Evolutionary conservation across 2,113 vertebrate species (phyloP), one percentile per base, ranked within the genome.

Genomic region (Sturnus vulgaris): DNA sequence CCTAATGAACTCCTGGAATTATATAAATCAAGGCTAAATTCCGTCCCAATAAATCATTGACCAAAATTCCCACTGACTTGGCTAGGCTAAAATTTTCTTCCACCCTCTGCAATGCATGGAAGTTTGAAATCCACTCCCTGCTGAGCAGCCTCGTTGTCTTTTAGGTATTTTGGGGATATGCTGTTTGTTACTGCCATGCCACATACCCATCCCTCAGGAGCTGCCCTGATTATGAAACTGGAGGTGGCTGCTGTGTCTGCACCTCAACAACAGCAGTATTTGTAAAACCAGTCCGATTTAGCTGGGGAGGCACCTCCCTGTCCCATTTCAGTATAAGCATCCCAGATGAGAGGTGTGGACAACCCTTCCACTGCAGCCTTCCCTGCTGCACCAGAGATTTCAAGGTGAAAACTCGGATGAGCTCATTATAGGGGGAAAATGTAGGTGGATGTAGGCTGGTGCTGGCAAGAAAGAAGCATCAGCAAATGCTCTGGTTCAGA

Each of bases 381-480:
- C 46, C 59, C 68, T 56, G 91, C 63, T 70, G 66, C 72, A 30
- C 37, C 2, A 0, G 56, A 31, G 52, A 39, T 47, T 64, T 71
- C 81, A 83, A 86, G 71, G 84, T 65, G 92, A 93, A 81, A 83
- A 27, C 17, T 12, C 3, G 0, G 39, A 33, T 2, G 21, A 70
- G 55, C 9, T 79, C 44, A 5, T 23, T 53, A 2, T 0, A 15
- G 25, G 20, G n/a, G 27, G 14, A 8, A 50, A 79, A 75, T 1
- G 40, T 69, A 55, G 64, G 49, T 24, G 53, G 83, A 46, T 53
- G 23, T 1, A 10, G 49, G 77, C n/a, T 87, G 56, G 49, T 40
- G 57, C 3, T 2, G 2, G n/a, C 10, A 75, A 56, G 76, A 35
- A 83, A 75, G 57, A 42, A 53, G 28, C 42, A 35, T 4, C 46